Conservation (phyloP, 2,797 vertebrate species). For the Pteropus rufus region DNA sequence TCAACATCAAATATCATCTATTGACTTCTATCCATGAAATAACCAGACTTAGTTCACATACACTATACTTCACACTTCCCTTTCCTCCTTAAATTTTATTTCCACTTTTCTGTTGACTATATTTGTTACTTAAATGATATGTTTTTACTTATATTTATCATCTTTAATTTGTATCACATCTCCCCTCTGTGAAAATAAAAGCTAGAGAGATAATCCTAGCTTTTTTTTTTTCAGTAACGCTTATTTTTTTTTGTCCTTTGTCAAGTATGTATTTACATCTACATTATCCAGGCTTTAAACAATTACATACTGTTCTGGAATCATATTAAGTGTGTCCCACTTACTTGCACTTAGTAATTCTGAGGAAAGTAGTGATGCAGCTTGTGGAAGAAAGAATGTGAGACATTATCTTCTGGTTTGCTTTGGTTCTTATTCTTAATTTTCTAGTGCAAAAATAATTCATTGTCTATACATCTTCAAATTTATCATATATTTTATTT, state of each 20-base stretch:
- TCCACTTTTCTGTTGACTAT: background rate
- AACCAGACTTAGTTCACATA: background rate
- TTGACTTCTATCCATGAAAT: background rate
- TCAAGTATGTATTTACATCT: background rate
- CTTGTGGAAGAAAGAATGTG: background rate
- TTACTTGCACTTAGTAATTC: background rate
- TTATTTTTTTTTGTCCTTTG: background rate
- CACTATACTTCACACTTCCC: background rate
- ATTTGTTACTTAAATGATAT: background rate
- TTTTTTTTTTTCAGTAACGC: background rate
- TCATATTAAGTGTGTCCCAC: background rate
- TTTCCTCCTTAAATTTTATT: background rate
- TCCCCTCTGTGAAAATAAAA: background rate
- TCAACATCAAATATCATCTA: background rate
- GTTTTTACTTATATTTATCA: background rate
- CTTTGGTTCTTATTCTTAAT: background rate
- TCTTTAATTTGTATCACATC: background rate
- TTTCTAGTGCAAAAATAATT: background rate
- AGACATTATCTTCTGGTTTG: background rate
- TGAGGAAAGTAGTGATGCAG: background rate
- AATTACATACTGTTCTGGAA: background rate
- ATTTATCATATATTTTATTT: background rate
- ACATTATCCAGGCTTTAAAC: background rate
- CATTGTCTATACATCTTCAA: background rate
- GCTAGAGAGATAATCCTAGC: background rate